A percentile compares a stretch with the other conserved stretches of the same genome.
phyloP scores from a whole-genome alignment of 2,797 vertebrate species.

The Brachyrhaphis roseni region DNA sequence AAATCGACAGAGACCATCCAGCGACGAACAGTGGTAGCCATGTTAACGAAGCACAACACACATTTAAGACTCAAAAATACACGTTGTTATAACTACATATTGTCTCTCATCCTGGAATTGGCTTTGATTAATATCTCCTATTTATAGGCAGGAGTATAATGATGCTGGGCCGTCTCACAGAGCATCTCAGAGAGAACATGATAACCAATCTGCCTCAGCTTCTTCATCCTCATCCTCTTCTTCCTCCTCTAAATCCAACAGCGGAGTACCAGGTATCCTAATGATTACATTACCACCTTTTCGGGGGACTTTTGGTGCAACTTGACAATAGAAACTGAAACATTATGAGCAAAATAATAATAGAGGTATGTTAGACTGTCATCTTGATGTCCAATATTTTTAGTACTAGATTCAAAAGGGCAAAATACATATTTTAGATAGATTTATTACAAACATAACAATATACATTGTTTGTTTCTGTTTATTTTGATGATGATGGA shows the following conservation, averaged over 20 bases:
- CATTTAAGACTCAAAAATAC: neutral
- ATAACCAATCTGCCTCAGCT: constrained; percentile 27
- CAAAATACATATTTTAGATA: neutral
- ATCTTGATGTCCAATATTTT: neutral
- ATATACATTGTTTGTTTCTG: neutral
- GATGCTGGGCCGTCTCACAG: constrained; percentile 56
- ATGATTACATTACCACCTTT: neutral
- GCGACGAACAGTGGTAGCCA: constrained; percentile 61
- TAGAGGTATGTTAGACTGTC: neutral
- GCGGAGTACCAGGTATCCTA: constrained; percentile 84
- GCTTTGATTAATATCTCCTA: neutral
- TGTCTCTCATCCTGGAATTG: neutral
- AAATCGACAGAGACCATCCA: constrained; percentile 42
- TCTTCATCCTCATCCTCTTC: constrained; percentile 16
- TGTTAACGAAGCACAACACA: neutral
- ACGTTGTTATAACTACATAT: neutral
- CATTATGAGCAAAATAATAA: neutral
- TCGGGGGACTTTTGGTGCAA: neutral
- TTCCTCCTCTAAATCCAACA: constrained; percentile 55
- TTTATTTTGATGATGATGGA: neutral
- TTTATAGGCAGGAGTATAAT: constrained; percentile 53
- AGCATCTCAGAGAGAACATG: constrained; percentile 45
- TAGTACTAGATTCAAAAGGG: neutral
- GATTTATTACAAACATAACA: neutral
- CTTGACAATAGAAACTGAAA: neutral